Base-by-base conservation (phyloP, 2,113 vertebrate genomes). In the Apeltes quadracus region DNA sequence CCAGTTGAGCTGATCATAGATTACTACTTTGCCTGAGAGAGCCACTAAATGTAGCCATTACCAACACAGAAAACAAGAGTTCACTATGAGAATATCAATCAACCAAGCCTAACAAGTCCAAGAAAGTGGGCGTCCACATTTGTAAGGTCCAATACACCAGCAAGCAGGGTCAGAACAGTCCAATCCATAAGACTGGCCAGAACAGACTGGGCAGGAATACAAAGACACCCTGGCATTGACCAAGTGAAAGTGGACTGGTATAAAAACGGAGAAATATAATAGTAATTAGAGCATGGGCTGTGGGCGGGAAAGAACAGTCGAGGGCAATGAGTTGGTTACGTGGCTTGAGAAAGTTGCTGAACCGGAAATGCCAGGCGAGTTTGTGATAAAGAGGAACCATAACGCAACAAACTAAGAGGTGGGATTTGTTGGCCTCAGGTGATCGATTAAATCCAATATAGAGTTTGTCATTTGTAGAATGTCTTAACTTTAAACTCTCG, bases 1-100 rank as follows among this genome's bases (percentile, higher is more conserved):
- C 34, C 39, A 41, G 55, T 53, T 61, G 63, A 84, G 57, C 44
- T 71, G 46, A 72, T 80, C 69, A 73, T 56, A 76, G 72, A 69
- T 80, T 22, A 61, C 39, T 22, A 36, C 62, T 69, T 56, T 9
- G 2, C 22, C 58, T 15, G 50, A 46, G 16, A 79, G 58, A 76
- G 59, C 11, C 56, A 58, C 41, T 66, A n/a, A 71, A 54, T 54
- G 23, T 54, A 22, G 16, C 22, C n/a, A 11, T 23, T 23, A 50
- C 48, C 13, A 51, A 23, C n/a, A n/a, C 48, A 51, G 29, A 51
- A 51, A 51, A 11, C 48, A 22, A 2, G 7, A 48, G 22, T 23
- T 51, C 22, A 51, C 12, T 51, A 23, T 22, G 10, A 51, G 22
- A 11, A 51, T 11, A 51, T 51, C 48, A 22, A 22, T 51, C 22